A percentile compares a stretch with the other conserved stretches of the same genome.
Evolutionary conservation across 2,888 invertebrate genomes (phyloP).

Genomic region (Cephus runcator): DNA sequence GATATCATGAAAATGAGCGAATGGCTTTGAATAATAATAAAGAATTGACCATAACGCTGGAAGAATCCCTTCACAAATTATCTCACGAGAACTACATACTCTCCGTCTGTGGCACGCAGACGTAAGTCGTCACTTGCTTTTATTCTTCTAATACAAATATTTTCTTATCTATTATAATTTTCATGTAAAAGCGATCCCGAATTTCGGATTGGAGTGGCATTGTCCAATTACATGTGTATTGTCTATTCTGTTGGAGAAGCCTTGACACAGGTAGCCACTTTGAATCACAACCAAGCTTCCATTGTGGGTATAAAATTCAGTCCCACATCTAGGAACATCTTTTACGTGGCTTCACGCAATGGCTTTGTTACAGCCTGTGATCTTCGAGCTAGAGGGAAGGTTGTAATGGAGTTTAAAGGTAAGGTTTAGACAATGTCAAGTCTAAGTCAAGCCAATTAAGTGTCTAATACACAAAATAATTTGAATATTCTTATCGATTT

Average conservation of each 20-base stretch:
- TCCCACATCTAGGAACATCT: slow-evolving; percentile 68
- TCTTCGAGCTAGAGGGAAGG: slow-evolving; percentile 68
- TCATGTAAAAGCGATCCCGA: slow-evolving; percentile 47
- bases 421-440: slow-evolving; percentile 18
- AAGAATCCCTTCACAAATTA: slow-evolving; percentile 67
- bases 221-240: slow-evolving; percentile 67
- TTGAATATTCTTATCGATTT: slow-evolving; percentile 8
- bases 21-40: slow-evolving; percentile 7
- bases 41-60: slow-evolving; percentile 49
- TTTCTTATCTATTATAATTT: slow-evolving; percentile 8
- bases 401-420: slow-evolving; percentile 65
- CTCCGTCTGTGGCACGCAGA: slow-evolving; percentile 69
- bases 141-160: background rate
- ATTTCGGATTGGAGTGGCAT: slow-evolving; percentile 66
- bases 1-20: slow-evolving; percentile 33
- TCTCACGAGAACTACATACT: slow-evolving; percentile 72
- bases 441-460: no score
- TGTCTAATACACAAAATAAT: no score
- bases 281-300: slow-evolving; percentile 66
- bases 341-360: slow-evolving; percentile 72
- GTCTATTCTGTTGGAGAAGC: slow-evolving; percentile 67
- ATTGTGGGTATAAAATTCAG: slow-evolving; percentile 72
- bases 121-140: slow-evolving; percentile 59
- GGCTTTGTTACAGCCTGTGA: slow-evolving; percentile 74
- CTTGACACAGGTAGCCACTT: slow-evolving; percentile 57